These are phyloP conservation scores for Chymomyza amoena DNA, from an alignment of 2,888 invertebrate species.

Conservation along the genomic window DNA sequence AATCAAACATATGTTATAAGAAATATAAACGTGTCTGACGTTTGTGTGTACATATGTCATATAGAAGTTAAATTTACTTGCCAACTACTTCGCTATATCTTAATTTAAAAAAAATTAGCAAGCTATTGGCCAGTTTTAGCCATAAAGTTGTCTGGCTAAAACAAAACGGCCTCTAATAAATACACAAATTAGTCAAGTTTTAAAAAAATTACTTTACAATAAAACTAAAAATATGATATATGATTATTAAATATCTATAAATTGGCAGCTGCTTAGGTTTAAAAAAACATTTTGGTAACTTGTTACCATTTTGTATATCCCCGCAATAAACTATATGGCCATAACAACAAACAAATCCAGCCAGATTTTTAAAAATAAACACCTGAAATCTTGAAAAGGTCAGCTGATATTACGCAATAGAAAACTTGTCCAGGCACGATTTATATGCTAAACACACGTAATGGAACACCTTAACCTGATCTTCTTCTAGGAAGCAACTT, in stretches of 20 bases:
- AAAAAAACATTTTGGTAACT: neutral
- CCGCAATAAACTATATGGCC: neutral
- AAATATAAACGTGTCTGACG: neutral
- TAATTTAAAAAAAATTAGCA: neutral
- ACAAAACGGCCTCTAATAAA: neutral
- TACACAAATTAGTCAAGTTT: too few species aligned
- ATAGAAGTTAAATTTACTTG: neutral
- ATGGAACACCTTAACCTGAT: constrained; percentile 44
- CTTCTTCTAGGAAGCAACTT: constrained; percentile 36
- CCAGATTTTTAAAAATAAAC: neutral
- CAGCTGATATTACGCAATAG: constrained; percentile 49
- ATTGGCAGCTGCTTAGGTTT: neutral
- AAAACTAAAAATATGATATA: neutral
- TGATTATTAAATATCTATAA: neutral
- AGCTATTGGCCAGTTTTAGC: neutral
- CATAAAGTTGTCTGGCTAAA: neutral
- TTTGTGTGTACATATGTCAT: neutral
- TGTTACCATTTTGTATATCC: neutral
- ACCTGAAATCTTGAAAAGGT: constrained; percentile 36
- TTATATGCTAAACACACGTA: constrained; percentile 28
- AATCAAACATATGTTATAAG: neutral
- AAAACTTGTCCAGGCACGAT: constrained; percentile 39
- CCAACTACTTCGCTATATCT: neutral
- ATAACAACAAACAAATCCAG: constrained; percentile 25
- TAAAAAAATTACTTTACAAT: too few species aligned